phyloP scores from a whole-genome alignment of 1,140 invertebrate genomes.

The Pogonomyrmex barbatus region DNA sequence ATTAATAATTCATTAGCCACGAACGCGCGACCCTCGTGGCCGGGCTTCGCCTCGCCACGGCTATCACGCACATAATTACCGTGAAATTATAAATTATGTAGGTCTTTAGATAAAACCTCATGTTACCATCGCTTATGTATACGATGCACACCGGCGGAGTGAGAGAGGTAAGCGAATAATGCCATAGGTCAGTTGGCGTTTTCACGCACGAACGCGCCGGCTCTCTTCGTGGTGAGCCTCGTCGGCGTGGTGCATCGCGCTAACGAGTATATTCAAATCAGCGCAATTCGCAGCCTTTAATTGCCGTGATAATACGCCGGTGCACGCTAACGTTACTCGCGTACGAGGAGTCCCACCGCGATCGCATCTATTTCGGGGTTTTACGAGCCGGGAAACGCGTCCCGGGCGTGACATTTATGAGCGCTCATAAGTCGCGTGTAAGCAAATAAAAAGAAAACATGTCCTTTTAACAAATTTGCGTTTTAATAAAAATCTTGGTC shows the following conservation, averaged over 20 bases:
- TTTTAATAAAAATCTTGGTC: not conserved
- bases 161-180: slow-evolving; percentile 70
- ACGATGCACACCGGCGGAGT: slow-evolving; percentile 20
- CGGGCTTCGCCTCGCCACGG: not conserved
- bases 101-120: slow-evolving; percentile 60
- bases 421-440: not conserved
- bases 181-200: slow-evolving; percentile 74
- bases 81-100: slow-evolving; percentile 67
- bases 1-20: slow-evolving; percentile 54
- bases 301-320: slow-evolving; percentile 36
- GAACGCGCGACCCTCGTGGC: not conserved
- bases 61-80: slow-evolving; percentile 32
- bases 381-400: not conserved
- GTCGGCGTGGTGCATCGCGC: not conserved
- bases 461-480: not conserved
- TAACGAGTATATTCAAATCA: slow-evolving; percentile 43
- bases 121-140: not conserved
- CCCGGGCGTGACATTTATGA: not conserved
- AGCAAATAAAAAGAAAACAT: not conserved
- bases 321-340: slow-evolving; percentile 1
- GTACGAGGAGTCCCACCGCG: not conserved
- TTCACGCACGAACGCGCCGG: slow-evolving; percentile 58
- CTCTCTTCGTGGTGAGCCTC: slow-evolving; percentile 4
- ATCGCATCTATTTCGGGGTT: not conserved
- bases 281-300: slow-evolving; percentile 24